Evolutionary conservation across 2,113 vertebrate genomes (phyloP), one percentile per base, ranked within the genome.

Genomic region (Neogobius melanostomus): DNA sequence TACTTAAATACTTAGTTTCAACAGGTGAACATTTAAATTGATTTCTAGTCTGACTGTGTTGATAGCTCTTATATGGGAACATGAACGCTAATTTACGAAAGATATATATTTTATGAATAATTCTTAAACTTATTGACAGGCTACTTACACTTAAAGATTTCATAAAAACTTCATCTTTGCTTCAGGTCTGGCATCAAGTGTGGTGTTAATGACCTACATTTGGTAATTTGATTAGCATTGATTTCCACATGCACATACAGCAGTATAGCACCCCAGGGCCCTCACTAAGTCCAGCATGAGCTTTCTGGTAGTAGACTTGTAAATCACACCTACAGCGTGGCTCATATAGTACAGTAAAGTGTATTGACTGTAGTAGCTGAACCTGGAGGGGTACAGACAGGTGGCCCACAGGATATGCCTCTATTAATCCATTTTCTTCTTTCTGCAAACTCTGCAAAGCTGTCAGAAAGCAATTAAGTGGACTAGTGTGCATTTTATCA

Each of bases 401-500:
- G 78, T 78, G 66, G 68, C 50, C 65, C 11, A 47, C 67, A 76
- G 64, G 64, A 77, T 84, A 79, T 82, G 64, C 80, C n/a, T 89
- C 82, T 79, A 85, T 87, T 91, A 89, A 91, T 91, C 84, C 82
- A 86, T 80, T 92, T 89, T 87, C 62, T 48, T 75, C 72, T 90
- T 90, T 88, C 76, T 91, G 90, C 89, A 85, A 85, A 89, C 85
- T 90, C 85, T 70, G 88, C 86, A 8, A 78, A 90, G 83, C 84
- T 92, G 91, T 93, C 91, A 92, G 77, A 91, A 92, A 91, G 90
- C 91, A 92, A 92, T 94, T 92, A 91, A 81, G 71, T 82, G 85
- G 90, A 93, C 88, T 88, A 82, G 80, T 87, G 83, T 80, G 84
- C 74, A 78, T 88, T 92, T 91, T 88, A 90, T 91, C 80, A 82